phyloP scores from a whole-genome alignment of 2,113 vertebrate species.

The Zosterops lateralis region DNA sequence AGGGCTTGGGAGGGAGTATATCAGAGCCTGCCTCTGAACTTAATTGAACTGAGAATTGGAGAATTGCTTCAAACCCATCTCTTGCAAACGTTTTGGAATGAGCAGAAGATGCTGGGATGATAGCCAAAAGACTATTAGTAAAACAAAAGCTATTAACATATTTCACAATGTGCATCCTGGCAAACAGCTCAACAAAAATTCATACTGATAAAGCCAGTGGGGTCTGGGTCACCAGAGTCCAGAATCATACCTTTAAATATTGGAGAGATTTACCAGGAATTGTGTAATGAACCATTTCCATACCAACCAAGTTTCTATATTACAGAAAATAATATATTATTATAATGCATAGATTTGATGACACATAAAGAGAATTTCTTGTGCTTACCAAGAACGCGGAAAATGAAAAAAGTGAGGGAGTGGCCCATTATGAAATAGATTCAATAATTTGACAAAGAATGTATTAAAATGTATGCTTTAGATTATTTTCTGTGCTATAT shows the following conservation, averaged over 20 bases:
- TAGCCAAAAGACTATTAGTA: neutral
- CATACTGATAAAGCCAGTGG: neutral
- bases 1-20: neutral
- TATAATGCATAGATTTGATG: neutral
- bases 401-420: neutral
- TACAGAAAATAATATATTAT: neutral
- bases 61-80: neutral
- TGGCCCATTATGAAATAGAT: neutral
- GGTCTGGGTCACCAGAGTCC: neutral
- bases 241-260: neutral
- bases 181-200: neutral
- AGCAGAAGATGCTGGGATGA: neutral
- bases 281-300: neutral
- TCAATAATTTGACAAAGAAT: neutral
- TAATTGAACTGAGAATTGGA: neutral
- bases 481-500: neutral
- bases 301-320: neutral
- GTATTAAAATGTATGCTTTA: neutral
- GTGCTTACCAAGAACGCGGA: neutral
- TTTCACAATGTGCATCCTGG: neutral
- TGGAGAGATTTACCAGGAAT: neutral
- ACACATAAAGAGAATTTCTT: neutral
- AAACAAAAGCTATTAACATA: neutral
- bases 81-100: neutral
- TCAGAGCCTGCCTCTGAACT: neutral